Evolutionary conservation across 2,113 vertebrate genomes (phyloP), one percentile per base, ranked within the genome.

Genomic region (Gambusia affinis): DNA sequence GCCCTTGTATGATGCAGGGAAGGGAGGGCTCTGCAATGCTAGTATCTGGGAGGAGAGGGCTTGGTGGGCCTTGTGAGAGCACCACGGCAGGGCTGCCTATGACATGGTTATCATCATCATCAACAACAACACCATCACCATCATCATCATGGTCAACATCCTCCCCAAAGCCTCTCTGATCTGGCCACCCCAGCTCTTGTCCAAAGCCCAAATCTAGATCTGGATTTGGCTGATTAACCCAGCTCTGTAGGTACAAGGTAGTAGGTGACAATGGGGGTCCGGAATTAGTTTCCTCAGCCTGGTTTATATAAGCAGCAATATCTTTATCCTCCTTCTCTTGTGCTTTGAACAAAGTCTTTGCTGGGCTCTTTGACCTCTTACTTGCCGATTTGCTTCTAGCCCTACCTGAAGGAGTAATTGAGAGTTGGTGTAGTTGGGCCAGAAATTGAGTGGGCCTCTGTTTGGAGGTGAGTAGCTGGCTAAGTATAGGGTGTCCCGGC

Each of bases 11-110:
- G 92, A 88, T 75, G 93, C 86, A 89, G 91, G 92, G 91, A 88
- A 86, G 93, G 87, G 82, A 78, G 87, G 84, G 87, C 78, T 93
- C 93, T 91, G 93, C 90, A 93, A 91, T 92, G 89, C 92, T 92
- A 93, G 88, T 92, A 73, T 94, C 90, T 91, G 94, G 92, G 92
- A 95, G 91, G 87, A 95, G 88, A 72, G 93, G 91, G 91, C 92
- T 93, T 51, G 86, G 83, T 82, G 87, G 85, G 82, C 88, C 88
- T 82, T 85, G 87, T 79, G 91, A 87, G 80, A 89, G 92, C 90
- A 86, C 87, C 57, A 85, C 85, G 83, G 91, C 54, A 51, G 91
- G 90, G 88, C 92, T 90, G 88, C 90, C 91, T 89, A 70, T 85
- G 78, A 92, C 87, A 93, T 89, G 86, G 88, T 92, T 88, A 87